Evolutionary conservation across 2,113 vertebrate species (phyloP), one percentile per base, ranked within the genome.

Genomic region (Haemorhous mexicanus): DNA sequence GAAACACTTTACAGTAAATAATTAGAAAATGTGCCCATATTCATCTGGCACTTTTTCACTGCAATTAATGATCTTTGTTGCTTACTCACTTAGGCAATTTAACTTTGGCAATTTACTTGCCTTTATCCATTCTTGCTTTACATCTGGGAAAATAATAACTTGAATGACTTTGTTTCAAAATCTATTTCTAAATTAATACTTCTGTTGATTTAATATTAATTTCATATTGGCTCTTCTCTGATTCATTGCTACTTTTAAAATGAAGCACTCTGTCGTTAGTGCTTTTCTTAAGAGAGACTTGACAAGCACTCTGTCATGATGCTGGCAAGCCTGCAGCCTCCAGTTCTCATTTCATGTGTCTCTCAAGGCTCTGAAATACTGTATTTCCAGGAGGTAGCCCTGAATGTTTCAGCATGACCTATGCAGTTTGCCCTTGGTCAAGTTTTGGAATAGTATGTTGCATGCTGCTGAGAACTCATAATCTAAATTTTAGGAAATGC

Each of bases 161-260:
- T 46, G 52, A 78, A 86, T 94, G 28, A n/a, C 84, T 89, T 94
- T 74, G 74, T 90, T 95, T 49, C 1, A 7, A 93, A 91, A 91
- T 89, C 74, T 84, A 46, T 94, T 92, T 95, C 80, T 79, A 93
- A 92, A 93, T 95, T 18, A 96, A 93, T 95, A 61, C 69, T 76
- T 76, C 26, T 83, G 84, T 94, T 84, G 67, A 61, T 85, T 69
- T 93, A 35, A 87, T 92, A 92, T 92, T 97, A 94, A 95, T 95
- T 96, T 94, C 47, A 61, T 89, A 61, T 67, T 78, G 89, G 86
- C 80, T 93, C 56, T 67, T 92, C 86, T 87, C 47, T 93, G 70
- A 74, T 89, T 87, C 80, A 61, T 78, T 84, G 84, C 73, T 94
- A 2, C 89, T 89, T 96, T 78, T 64, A 75, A 90, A 90, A 80